Conservation (phyloP, 2,888 invertebrate genomes). For the Tipula unca region DNA sequence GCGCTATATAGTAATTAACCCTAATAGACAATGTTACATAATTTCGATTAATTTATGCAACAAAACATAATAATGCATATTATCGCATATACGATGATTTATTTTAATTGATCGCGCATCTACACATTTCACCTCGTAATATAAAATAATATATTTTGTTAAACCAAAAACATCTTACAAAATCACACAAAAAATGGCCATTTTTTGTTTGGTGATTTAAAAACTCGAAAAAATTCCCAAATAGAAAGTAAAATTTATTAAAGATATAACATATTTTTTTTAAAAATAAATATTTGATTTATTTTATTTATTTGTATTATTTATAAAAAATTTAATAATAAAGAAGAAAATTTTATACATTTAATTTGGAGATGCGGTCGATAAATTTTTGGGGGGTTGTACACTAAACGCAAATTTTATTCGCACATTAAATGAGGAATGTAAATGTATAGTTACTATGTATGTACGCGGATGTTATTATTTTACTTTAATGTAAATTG, state of each 20-base stretch:
- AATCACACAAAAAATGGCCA: neutral
- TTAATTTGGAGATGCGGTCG: too few species aligned
- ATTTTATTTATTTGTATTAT: too few species aligned
- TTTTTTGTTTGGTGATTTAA: neutral
- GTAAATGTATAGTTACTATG: too few species aligned
- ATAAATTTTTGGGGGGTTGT: too few species aligned
- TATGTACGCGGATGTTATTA: too few species aligned
- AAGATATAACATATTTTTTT: neutral
- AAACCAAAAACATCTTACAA: neutral
- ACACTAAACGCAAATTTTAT: too few species aligned
- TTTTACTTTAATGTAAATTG: too few species aligned
- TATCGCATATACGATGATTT: neutral
- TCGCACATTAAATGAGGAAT: too few species aligned
- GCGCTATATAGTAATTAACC: neutral
- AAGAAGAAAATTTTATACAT: too few species aligned
- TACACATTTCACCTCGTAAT: neutral
- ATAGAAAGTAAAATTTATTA: neutral
- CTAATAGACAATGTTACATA: neutral
- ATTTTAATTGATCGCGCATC: neutral
- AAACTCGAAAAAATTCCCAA: too few species aligned
- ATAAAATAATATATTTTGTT: neutral
- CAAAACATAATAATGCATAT: neutral
- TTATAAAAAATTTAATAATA: too few species aligned
- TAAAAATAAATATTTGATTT: neutral
- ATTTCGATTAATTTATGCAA: neutral